phyloP scores from a whole-genome alignment of 2,888 invertebrate species.

The Drosophila atripex region DNA sequence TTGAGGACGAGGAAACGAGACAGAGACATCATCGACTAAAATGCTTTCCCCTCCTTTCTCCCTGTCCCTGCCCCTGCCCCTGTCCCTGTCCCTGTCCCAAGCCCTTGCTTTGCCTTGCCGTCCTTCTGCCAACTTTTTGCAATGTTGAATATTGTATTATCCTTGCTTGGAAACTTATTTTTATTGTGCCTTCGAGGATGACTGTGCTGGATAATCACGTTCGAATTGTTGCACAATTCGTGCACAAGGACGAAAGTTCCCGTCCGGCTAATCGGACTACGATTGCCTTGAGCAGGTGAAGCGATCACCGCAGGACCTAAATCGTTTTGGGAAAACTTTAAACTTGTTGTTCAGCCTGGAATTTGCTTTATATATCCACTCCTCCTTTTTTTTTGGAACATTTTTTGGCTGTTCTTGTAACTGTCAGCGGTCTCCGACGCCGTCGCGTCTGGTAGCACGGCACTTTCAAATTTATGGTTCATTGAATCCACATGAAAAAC shows the following conservation, averaged over 20 bases:
- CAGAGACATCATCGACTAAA: slow-evolving; percentile 66
- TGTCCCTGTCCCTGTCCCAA: neutral
- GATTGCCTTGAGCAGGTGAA: slow-evolving; percentile 34
- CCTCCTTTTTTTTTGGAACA: slow-evolving; percentile 7
- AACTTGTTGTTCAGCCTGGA: slow-evolving; percentile 41
- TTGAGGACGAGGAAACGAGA: slow-evolving; percentile 17
- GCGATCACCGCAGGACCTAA: slow-evolving; percentile 12
- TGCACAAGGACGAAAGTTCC: slow-evolving; percentile 26
- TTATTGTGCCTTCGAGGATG: slow-evolving; percentile 37
- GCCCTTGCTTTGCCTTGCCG: slow-evolving; percentile 1
- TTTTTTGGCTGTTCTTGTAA: slow-evolving; percentile 13
- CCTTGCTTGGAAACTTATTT: slow-evolving; percentile 43
- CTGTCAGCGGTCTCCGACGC: slow-evolving; percentile 43
- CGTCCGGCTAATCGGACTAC: slow-evolving; percentile 34
- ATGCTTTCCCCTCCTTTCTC: slow-evolving; percentile 51
- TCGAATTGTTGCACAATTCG: slow-evolving; percentile 36
- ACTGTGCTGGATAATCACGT: slow-evolving; percentile 42
- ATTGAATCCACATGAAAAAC: slow-evolving; percentile 79
- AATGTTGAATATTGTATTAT: slow-evolving; percentile 62
- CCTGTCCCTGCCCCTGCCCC: no score
- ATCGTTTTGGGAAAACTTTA: slow-evolving; percentile 64
- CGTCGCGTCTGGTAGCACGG: slow-evolving; percentile 70
- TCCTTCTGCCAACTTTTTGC: slow-evolving; percentile 1
- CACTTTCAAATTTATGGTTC: slow-evolving; percentile 80
- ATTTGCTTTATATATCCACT: slow-evolving; percentile 10